phyloP scores from a whole-genome alignment of 2,797 vertebrate species.

The Dendrocincla tyrannina region DNA sequence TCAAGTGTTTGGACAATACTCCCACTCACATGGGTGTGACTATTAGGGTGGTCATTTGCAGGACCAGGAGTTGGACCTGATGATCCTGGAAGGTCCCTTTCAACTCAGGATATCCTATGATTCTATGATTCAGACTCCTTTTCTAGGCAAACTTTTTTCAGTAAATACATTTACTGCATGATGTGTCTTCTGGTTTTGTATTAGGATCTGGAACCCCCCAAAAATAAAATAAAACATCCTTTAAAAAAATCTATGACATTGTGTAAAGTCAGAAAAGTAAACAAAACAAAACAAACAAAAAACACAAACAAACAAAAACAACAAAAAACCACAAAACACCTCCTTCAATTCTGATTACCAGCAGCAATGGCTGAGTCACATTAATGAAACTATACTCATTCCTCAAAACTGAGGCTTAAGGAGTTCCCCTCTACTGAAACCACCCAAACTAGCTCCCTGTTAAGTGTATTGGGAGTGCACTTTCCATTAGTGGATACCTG shows the following conservation, averaged over 20 bases:
- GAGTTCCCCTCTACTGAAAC: neutral
- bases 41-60: neutral
- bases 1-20: neutral
- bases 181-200: neutral
- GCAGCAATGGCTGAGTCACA: neutral
- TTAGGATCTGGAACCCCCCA: neutral
- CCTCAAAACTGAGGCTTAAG: neutral
- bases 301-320: neutral
- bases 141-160: neutral
- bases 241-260: neutral
- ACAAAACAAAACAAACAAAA: neutral
- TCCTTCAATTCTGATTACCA: neutral
- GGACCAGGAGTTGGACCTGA: neutral
- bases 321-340: fast-evolving
- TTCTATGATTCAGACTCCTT: neutral
- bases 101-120: neutral
- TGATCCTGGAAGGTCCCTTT: neutral
- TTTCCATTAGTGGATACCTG: neutral
- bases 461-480: neutral
- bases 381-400: neutral
- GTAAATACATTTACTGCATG: neutral
- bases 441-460: neutral
- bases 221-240: neutral
- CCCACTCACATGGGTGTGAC: neutral
- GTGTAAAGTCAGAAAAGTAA: neutral